phyloP scores from a whole-genome alignment of 2,113 vertebrate genomes.

The Datnioides undecimradiatus region DNA sequence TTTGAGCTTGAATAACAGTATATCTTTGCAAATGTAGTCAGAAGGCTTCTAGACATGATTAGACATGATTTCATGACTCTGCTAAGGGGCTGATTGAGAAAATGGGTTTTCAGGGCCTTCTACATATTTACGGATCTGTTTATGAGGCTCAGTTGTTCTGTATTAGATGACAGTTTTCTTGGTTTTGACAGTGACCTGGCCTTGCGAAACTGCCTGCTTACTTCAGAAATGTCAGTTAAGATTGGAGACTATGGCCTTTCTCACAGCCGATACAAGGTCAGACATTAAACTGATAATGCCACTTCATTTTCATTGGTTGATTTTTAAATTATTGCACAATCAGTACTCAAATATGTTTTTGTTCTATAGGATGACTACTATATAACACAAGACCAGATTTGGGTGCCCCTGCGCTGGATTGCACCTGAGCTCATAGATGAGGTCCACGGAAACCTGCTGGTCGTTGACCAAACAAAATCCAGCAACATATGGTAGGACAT shows the following conservation, averaged over 20 bases:
- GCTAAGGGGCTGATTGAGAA: background rate
- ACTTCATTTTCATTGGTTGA: background rate
- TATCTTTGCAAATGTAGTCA: too few species aligned
- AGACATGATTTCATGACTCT: background rate
- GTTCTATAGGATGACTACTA: conserved; percentile 94
- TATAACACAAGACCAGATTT: conserved; percentile 96
- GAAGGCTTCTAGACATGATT: too few species aligned
- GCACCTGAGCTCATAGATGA: conserved; percentile 98
- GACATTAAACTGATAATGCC: conserved; percentile 18
- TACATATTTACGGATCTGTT: background rate
- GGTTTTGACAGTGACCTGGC: conserved; percentile 90
- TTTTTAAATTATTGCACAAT: background rate
- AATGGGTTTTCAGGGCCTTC: background rate
- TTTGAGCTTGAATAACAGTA: too few species aligned
- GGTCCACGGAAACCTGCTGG: conserved; percentile 94
- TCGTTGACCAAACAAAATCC: conserved; percentile 95
- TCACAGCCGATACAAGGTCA: conserved; percentile 95
- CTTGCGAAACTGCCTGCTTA: conserved; percentile 94
- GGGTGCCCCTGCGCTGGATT: conserved; percentile 98
- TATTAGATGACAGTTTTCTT: conserved; percentile 8
- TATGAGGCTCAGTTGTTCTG: background rate
- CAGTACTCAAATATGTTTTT: background rate
- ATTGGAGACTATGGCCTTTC: conserved; percentile 96
- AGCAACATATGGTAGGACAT: conserved; percentile 95
- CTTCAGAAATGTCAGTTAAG: conserved; percentile 94